A percentile compares a stretch with the other conserved stretches of the same genome.
Conservation (phyloP, 53 echinoderm and acorn worm genomes). For the Patiria pectinifera region DNA sequence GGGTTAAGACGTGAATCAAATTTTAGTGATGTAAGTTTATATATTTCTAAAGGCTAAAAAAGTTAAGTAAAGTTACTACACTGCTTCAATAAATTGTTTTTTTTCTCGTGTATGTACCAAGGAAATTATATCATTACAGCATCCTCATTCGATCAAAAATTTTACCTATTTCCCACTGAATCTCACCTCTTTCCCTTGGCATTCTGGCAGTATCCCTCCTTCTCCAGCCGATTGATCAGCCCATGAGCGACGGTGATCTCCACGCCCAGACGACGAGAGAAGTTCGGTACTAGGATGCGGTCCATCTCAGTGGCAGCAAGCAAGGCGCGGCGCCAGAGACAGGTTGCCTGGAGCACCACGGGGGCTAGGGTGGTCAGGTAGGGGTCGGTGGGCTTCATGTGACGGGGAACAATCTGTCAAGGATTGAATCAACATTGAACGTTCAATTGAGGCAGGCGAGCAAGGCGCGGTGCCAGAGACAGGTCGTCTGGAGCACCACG, state of each 20-base stretch:
- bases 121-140: too few relatives aligned
- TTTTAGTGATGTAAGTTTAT: too few relatives aligned
- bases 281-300: conserved; percentile 70
- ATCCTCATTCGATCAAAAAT: too few relatives aligned
- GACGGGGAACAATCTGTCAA: conserved; percentile 19
- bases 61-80: too few relatives aligned
- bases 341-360: conserved; percentile 75
- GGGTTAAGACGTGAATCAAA: background rate
- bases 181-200: conserved; percentile 83
- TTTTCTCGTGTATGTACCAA: too few relatives aligned
- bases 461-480: conserved; percentile 87
- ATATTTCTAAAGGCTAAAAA: too few relatives aligned
- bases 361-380: conserved; percentile 75
- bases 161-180: too few relatives aligned
- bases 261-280: conserved; percentile 83
- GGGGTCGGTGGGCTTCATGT: conserved; percentile 74
- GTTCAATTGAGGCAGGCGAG: conserved; percentile 66
- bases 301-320: conserved; percentile 78
- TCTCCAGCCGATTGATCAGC: conserved; percentile 81
- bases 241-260: conserved; percentile 85
- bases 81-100: too few relatives aligned
- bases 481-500: conserved; percentile 74
- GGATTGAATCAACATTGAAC: background rate
- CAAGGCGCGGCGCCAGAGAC: conserved; percentile 88
- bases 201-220: conserved; percentile 76